Conservation (phyloP, 1,140 invertebrate species). For the Stegodyphus mimosarum region DNA sequence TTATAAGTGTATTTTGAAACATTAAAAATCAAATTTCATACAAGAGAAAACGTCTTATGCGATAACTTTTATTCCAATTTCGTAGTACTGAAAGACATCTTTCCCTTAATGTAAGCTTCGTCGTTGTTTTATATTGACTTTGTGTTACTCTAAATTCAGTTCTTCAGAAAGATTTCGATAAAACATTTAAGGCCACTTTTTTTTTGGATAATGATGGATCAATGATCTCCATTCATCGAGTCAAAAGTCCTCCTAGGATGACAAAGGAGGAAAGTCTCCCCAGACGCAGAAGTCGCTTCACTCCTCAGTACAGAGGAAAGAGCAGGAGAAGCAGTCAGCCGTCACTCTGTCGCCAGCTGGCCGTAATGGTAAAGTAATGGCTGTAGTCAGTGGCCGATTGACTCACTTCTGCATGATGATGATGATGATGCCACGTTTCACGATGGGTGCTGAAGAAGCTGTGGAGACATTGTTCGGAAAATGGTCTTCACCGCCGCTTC, state of each 20-base stretch:
- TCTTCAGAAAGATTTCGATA: background rate
- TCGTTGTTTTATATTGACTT: too few relatives aligned
- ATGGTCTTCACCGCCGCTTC: background rate
- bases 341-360: slow-evolving; percentile 41
- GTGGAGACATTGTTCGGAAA: background rate
- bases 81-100: too few relatives aligned
- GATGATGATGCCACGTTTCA: background rate
- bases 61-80: too few relatives aligned
- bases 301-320: background rate
- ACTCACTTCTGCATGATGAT: slow-evolving; percentile 39
- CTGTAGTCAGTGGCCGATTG: slow-evolving; percentile 56
- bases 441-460: background rate
- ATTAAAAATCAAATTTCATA: too few relatives aligned
- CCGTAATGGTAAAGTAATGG: slow-evolving; percentile 54
- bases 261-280: background rate
- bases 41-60: too few relatives aligned
- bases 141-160: too few relatives aligned
- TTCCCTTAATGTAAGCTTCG: too few relatives aligned
- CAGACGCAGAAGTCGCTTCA: background rate
- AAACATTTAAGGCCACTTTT: background rate
- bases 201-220: background rate
- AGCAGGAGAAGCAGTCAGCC: slow-evolving; percentile 9
- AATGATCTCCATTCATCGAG: background rate
- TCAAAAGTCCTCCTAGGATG: background rate
- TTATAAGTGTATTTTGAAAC: too few relatives aligned